Base-by-base conservation (phyloP, 1,140 invertebrate genomes). In the Drosophila sturtevanti region DNA sequence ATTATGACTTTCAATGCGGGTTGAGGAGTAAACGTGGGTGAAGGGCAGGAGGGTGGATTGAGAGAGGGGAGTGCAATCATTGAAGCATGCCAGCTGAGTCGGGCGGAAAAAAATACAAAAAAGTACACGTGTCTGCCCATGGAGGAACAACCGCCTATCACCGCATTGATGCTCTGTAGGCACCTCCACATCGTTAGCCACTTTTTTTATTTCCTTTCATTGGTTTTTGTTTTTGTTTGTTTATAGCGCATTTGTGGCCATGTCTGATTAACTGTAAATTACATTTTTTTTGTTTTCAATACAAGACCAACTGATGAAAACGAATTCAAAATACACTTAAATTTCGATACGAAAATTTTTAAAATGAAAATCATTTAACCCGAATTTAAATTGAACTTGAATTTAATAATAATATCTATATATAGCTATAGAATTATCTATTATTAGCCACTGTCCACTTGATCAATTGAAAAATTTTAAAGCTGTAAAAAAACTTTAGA, bases 221-320 rank as follows among this genome's bases (percentile, higher is more conserved):
- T 38, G 37, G n/a, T 52, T 34, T 72, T 69, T 61, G 24, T 69
- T 54, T 64, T 62, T 82, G 86, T 89, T 87, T 87, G 84, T 77
- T 89, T 89, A 89, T 89, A 79, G 77, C 82, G 75, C 79, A 87
- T 86, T 86, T 86, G 82, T 86, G 82, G 82, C 82, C 82, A 79
- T 86, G 82, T 86, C 82, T 89, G 82, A 87, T 87, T 87, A 86
- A 82, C 82, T 87, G 84, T 73, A 89, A 87, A 89, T 87, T 89
- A 77, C 82, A 87, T 89, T 89, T 64, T 63, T 27, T 52, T 18
- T 60, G 14, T 54, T 56, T 55, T 16, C n/a, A 14, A 56, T 31
- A 31, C 27, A 56, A 31, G 31, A 12, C 31, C 9, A 4, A 55
- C 5, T 10, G 2, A 10, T 16, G 9, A 16, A 34, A 16, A 34